phyloP scores from a whole-genome alignment of 2,113 vertebrate species.

The Corythornis cristatus region DNA sequence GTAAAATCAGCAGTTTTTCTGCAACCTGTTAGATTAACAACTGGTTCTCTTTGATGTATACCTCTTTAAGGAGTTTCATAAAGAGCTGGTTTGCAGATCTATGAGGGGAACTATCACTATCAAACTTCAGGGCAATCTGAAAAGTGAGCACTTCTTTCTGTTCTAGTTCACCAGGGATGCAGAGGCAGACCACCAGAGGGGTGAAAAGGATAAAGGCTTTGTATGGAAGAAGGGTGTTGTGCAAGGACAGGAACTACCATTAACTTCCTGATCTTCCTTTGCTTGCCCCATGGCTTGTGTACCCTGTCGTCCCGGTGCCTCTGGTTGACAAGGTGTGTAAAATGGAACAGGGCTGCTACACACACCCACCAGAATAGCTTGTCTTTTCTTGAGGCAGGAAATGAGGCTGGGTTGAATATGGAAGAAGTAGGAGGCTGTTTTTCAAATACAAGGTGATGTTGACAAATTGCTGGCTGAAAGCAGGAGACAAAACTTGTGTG shows the following conservation, averaged over 20 bases:
- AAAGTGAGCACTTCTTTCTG: not conserved
- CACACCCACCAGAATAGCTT: not conserved
- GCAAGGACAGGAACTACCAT: not conserved
- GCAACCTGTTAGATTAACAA: not conserved
- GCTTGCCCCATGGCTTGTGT: not conserved
- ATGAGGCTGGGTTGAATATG: not conserved
- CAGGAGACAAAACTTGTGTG: not conserved
- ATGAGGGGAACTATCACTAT: not conserved
- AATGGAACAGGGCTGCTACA: fast-evolving
- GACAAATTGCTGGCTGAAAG: not conserved
- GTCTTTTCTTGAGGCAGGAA: not conserved
- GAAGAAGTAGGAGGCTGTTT: not conserved
- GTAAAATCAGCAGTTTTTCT: not conserved
- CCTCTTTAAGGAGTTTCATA: not conserved
- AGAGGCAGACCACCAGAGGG: not conserved
- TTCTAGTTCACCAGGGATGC: not conserved
- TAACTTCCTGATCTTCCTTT: not conserved
- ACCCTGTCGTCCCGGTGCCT: not conserved
- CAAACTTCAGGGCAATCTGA: not conserved
- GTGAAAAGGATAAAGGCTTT: not conserved
- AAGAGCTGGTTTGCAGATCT: not conserved
- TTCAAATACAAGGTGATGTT: not conserved
- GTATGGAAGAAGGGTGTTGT: not conserved
- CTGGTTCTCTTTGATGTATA: not conserved
- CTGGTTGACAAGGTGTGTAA: not conserved